These are phyloP conservation scores for Microcebus ravelobensis DNA, from an alignment of 2,113 vertebrate species.

Conservation along the genomic window DNA sequence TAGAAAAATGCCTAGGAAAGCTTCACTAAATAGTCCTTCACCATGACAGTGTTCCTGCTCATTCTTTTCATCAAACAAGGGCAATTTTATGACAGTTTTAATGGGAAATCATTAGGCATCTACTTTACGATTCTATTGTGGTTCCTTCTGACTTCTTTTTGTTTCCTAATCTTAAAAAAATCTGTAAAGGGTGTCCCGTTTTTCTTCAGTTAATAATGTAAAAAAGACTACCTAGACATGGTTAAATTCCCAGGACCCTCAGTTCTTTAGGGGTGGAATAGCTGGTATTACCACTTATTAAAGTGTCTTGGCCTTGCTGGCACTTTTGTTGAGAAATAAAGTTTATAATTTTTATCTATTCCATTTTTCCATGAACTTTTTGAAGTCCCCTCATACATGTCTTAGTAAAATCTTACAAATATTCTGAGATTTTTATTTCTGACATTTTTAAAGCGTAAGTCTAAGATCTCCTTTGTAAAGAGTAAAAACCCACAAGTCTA, in stretches of 20 bases:
- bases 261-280: background rate
- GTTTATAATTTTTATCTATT: background rate
- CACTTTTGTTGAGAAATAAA: background rate
- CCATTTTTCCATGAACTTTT: background rate
- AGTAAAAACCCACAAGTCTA: background rate
- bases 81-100: background rate
- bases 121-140: background rate
- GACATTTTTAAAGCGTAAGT: background rate
- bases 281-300: background rate
- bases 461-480: background rate
- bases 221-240: background rate
- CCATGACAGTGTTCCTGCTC: background rate
- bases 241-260: background rate
- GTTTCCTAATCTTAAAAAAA: background rate
- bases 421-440: background rate
- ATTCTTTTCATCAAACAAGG: background rate
- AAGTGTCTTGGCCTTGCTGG: background rate
- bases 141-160: background rate
- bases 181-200: background rate
- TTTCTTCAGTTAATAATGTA: background rate
- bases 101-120: background rate
- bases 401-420: constrained; percentile 14
- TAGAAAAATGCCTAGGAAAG: background rate
- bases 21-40: background rate
- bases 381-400: background rate